Conservation (phyloP, 2,797 vertebrate species). For the Lemur catta region DNA sequence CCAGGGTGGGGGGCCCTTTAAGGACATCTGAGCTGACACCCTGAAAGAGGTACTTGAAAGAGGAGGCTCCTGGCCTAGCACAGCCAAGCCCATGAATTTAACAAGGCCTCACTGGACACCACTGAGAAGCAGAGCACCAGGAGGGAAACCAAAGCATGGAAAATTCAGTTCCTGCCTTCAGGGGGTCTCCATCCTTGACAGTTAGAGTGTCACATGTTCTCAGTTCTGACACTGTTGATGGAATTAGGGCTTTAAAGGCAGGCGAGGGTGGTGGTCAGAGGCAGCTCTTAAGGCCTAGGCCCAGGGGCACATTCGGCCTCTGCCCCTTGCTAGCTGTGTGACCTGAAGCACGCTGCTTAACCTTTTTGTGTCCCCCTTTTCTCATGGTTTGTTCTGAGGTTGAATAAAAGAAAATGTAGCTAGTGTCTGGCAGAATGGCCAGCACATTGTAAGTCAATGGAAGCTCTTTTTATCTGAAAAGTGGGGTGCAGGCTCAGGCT, state of each 20-base stretch:
- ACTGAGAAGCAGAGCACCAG: not conserved
- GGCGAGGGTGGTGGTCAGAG: not conserved
- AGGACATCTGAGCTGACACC: constrained; percentile 47
- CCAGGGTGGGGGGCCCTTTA: constrained; percentile 55
- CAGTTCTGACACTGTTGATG: not conserved
- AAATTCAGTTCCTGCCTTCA: not conserved
- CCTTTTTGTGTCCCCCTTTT: not conserved
- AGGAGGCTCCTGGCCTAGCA: constrained; percentile 14
- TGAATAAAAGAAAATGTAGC: not conserved
- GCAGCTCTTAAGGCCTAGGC: not conserved
- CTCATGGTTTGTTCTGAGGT: not conserved
- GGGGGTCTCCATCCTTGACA: not conserved
- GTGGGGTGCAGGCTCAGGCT: not conserved
- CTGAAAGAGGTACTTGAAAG: constrained; percentile 33
- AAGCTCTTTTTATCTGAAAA: not conserved
- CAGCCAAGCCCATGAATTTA: constrained; percentile 62
- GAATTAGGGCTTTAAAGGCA: not conserved
- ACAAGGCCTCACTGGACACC: not conserved
- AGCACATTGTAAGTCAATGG: not conserved
- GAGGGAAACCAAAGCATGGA: not conserved
- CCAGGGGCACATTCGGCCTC: not conserved
- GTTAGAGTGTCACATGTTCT: not conserved
- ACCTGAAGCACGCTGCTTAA: not conserved
- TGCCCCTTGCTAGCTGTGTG: not conserved
- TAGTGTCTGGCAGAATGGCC: not conserved